Conservation (phyloP, 2,888 invertebrate species). For the Aphelenchoides bicaudatus region DNA sequence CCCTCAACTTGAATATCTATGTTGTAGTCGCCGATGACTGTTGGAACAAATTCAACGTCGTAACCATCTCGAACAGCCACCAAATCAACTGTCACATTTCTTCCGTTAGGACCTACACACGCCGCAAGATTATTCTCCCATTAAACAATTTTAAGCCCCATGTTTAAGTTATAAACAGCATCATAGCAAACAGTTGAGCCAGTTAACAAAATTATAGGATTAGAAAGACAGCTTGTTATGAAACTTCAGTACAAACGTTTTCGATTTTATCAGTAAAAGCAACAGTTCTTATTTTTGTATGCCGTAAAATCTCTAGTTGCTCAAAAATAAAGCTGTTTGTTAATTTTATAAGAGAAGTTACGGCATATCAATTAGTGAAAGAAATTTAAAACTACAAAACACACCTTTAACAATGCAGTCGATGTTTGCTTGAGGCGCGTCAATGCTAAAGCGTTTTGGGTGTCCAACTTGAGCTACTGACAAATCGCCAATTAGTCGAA, state of each 20-base stretch:
- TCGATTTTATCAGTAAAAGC: no score
- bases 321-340: no score
- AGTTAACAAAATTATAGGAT: no score
- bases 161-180: no score
- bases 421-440: constrained; percentile 42
- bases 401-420: constrained; percentile 59
- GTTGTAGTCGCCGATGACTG: constrained; percentile 42
- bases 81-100: constrained; percentile 40
- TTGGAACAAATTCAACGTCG: constrained; percentile 43
- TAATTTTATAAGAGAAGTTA: constrained; percentile 13
- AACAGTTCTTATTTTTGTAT: no score
- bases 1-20: constrained; percentile 47
- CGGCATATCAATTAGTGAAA: constrained; percentile 14
- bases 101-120: constrained; percentile 46
- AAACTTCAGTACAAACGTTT: no score
- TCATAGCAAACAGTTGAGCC: no score
- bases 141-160: no score
- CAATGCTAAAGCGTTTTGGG: constrained; percentile 56
- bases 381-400: constrained; percentile 19
- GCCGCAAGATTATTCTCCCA: no score
- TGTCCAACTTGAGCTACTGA: constrained; percentile 46
- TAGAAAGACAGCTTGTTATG: no score
- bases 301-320: no score
- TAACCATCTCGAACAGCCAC: constrained; percentile 42
- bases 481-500: constrained; percentile 39